These are phyloP conservation scores for Dolichoris vasculosae DNA, from an alignment of 1,140 invertebrate species.

Conservation along the genomic window DNA sequence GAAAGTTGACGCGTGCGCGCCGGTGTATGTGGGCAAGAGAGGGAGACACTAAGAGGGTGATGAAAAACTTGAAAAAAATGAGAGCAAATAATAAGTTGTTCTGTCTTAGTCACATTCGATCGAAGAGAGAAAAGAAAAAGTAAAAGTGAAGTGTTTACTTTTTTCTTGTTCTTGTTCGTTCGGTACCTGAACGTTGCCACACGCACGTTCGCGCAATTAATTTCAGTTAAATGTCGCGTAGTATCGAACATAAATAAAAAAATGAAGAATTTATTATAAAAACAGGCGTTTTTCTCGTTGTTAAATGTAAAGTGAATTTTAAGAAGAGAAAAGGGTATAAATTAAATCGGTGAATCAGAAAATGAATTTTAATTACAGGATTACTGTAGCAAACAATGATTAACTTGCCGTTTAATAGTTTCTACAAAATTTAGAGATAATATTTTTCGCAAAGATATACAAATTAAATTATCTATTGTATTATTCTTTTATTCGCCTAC, in stretches of 20 bases:
- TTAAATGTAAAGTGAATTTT: slow-evolving; percentile 43
- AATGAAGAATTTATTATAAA: slow-evolving; percentile 38
- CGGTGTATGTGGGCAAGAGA: background rate
- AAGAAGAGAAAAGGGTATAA: slow-evolving; percentile 20
- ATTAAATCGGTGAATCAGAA: slow-evolving; percentile 33
- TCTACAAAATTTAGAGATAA: slow-evolving; percentile 47
- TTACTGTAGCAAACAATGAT: slow-evolving; percentile 12
- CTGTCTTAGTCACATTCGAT: slow-evolving; percentile 9
- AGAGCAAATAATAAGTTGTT: slow-evolving; percentile 4
- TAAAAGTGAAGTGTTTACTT: background rate
- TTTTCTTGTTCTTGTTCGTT: slow-evolving; percentile 26
- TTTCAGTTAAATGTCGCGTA: slow-evolving; percentile 21
- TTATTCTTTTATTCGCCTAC: slow-evolving; percentile 49
- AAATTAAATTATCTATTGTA: slow-evolving; percentile 25
- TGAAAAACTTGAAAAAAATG: background rate
- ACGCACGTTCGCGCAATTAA: background rate
- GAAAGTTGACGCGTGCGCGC: background rate
- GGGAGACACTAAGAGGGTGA: background rate
- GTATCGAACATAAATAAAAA: slow-evolving; percentile 21
- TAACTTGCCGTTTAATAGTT: slow-evolving; percentile 48
- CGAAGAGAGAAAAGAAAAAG: background rate
- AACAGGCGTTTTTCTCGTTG: slow-evolving; percentile 38
- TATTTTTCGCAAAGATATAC: slow-evolving; percentile 34
- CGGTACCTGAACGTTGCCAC: background rate
- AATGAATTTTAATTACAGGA: slow-evolving; percentile 45